Evolutionary conservation across 92 coral and sea anemone species (phyloP).

Genomic region (Galaxea fascicularis): DNA sequence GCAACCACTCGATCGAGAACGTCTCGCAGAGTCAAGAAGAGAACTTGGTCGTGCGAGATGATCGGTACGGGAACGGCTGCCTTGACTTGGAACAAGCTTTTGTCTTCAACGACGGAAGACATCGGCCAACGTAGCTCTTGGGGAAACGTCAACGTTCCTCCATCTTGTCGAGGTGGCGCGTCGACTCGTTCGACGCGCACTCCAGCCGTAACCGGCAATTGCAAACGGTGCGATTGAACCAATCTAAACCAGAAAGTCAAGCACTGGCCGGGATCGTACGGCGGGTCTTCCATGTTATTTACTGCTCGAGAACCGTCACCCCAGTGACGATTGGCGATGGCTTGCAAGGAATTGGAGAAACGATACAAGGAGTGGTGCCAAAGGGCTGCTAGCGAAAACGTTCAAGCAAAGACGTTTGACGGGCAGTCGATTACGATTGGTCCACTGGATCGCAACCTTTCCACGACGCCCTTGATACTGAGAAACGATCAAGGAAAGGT

Average conservation of each 20-base stretch:
- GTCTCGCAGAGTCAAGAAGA: slow-evolving; percentile 8
- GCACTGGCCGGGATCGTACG: background rate
- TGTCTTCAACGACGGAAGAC: background rate
- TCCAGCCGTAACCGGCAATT: background rate
- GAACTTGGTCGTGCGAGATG: slow-evolving; percentile 11
- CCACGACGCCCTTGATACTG: background rate
- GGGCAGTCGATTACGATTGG: background rate
- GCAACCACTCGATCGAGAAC: slow-evolving; percentile 11
- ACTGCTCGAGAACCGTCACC: background rate
- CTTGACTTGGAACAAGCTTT: background rate
- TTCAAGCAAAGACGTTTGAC: background rate
- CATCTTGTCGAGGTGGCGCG: background rate
- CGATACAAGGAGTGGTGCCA: slow-evolving; percentile 10
- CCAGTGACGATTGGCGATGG: background rate
- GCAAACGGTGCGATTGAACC: background rate
- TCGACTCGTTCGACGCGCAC: slow-evolving; percentile 14
- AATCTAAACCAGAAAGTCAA: background rate
- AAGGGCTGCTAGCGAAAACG: background rate
- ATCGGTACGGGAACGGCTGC: slow-evolving; percentile 6
- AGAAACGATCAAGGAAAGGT: background rate
- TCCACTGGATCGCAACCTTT: background rate
- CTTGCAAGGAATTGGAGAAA: background rate
- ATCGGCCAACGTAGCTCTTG: slow-evolving; percentile 19
- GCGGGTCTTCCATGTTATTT: background rate
- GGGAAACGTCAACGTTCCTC: slow-evolving; percentile 2